Percentiles rank a stretch among this genome's conserved stretches.
phyloP scores from a whole-genome alignment of 1,140 invertebrate genomes.

The Coelopa frigida region DNA sequence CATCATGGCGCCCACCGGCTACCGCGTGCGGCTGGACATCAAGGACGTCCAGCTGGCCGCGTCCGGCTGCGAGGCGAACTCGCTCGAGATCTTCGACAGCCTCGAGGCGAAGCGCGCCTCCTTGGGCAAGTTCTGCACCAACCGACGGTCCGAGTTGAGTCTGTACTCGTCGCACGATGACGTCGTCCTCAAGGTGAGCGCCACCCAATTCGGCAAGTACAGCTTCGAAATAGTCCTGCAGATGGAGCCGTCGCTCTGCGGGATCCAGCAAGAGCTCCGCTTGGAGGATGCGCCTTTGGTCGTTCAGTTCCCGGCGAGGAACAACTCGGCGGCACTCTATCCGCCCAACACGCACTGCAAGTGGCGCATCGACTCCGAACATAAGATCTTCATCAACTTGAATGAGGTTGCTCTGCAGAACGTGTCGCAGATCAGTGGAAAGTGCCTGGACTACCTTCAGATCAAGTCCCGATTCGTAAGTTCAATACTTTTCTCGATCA shows the following conservation, averaged over 20 bases:
- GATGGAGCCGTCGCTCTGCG: constrained; percentile 46
- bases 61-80: constrained; percentile 50
- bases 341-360: constrained; percentile 20
- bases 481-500: not conserved
- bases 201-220: constrained; percentile 48
- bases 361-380: constrained; percentile 17
- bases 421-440: constrained; percentile 21
- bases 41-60: constrained; percentile 15
- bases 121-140: constrained; percentile 54
- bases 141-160: constrained; percentile 46
- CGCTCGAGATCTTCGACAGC: constrained; percentile 64
- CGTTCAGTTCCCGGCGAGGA: constrained; percentile 2
- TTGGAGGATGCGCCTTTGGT: not conserved
- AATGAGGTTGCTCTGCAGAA: constrained; percentile 17
- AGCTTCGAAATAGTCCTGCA: constrained; percentile 54
- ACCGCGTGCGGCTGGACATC: constrained; percentile 48
- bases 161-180: constrained; percentile 51
- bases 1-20: constrained; percentile 37
- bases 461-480: constrained; percentile 14
- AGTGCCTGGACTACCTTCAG: constrained; percentile 28
- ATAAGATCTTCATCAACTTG: constrained; percentile 16
- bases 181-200: constrained; percentile 53
- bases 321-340: constrained; percentile 1
- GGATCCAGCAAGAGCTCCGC: constrained; percentile 6
- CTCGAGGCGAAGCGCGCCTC: constrained; percentile 48